Conservation (phyloP, 1,140 invertebrate species). For the Stratiolaelaps scimitus region DNA sequence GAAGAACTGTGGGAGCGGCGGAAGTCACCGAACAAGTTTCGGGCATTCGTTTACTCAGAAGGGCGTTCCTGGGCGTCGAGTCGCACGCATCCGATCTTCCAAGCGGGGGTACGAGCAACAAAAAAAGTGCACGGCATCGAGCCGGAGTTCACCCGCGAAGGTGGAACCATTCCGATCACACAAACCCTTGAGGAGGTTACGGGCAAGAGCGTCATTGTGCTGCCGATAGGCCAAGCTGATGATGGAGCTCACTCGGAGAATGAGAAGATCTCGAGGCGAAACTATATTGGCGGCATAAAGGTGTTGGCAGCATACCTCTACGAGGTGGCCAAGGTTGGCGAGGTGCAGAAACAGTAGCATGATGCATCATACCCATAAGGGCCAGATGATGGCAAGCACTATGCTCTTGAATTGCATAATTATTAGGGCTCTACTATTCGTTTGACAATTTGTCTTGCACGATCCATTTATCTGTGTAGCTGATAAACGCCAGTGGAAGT, state of each 20-base stretch:
- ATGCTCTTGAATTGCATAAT: too few relatives aligned
- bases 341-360: too few relatives aligned
- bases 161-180: slow-evolving; percentile 89
- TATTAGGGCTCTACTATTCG: too few relatives aligned
- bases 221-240: slow-evolving; percentile 74
- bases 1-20: slow-evolving; percentile 38
- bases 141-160: slow-evolving; percentile 86
- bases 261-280: slow-evolving; percentile 80
- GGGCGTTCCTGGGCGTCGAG: slow-evolving; percentile 69
- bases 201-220: slow-evolving; percentile 76
- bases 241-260: slow-evolving; percentile 98
- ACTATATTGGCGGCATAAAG: slow-evolving; percentile 87
- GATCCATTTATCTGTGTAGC: too few relatives aligned
- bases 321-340: slow-evolving; percentile 59
- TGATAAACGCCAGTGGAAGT: too few relatives aligned
- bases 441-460: too few relatives aligned
- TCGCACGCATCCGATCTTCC: slow-evolving; percentile 76
- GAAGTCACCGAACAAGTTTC: slow-evolving; percentile 33
- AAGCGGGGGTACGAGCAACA: slow-evolving; percentile 70
- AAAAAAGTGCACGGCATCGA: slow-evolving; percentile 75
- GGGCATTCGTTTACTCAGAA: neutral
- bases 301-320: slow-evolving; percentile 67
- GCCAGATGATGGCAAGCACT: too few relatives aligned
- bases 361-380: too few relatives aligned
- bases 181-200: slow-evolving; percentile 70